phyloP scores from a whole-genome alignment of 2,113 vertebrate genomes.

The Uria lomvia region DNA sequence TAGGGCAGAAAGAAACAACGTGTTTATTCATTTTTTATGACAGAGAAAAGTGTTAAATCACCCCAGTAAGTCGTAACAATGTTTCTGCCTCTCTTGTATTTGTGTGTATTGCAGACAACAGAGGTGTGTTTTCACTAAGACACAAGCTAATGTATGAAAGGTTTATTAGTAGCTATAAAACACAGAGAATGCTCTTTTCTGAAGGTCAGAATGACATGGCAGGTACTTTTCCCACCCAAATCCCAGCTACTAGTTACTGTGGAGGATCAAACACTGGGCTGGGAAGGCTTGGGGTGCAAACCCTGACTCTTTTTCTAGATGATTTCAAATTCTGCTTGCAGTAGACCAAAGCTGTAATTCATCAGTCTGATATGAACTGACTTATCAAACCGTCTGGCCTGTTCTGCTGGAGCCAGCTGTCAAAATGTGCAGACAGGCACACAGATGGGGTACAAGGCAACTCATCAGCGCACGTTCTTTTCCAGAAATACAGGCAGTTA shows the following conservation, averaged over 20 bases:
- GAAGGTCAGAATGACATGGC: neutral
- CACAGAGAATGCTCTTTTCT: too few species aligned
- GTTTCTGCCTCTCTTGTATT: neutral
- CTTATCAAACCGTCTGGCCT: accelerated
- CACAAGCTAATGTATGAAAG: accelerated
- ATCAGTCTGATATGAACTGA: accelerated
- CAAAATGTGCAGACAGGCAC: accelerated
- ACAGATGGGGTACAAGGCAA: neutral
- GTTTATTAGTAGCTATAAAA: neutral
- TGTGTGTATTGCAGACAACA: neutral
- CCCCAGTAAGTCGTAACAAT: neutral
- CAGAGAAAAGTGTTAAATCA: neutral
- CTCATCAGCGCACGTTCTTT: neutral
- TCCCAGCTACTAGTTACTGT: neutral
- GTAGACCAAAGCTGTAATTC: accelerated
- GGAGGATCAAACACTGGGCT: neutral
- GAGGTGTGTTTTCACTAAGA: neutral
- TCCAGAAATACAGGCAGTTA: neutral
- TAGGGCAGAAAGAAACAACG: neutral
- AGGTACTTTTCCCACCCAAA: neutral
- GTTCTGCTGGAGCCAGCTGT: neutral
- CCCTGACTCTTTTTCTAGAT: too few species aligned
- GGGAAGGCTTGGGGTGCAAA: neutral
- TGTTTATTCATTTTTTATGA: too few species aligned
- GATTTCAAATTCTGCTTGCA: neutral